Evolutionary conservation across 2,888 invertebrate genomes (phyloP).

Genomic region (Cataglyphis albicans): DNA sequence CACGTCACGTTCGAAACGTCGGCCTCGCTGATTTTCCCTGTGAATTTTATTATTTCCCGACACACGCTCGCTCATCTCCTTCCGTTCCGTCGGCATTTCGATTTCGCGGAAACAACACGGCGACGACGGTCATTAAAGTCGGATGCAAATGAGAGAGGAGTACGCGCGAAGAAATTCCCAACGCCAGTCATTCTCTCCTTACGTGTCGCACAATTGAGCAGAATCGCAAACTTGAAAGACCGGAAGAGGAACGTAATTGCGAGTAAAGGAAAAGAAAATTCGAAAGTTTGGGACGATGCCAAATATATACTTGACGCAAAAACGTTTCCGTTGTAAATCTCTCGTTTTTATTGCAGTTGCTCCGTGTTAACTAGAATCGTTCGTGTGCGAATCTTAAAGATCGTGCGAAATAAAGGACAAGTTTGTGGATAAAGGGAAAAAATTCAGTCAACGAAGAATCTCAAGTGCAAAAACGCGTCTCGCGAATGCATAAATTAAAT

Average conservation of each 20-base stretch:
- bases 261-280: background rate
- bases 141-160: conserved; percentile 68
- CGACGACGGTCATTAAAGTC: conserved; percentile 67
- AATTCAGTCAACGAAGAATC: background rate
- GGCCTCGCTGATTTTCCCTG: conserved; percentile 72
- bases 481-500: background rate
- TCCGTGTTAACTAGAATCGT: background rate
- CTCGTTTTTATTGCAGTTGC: background rate
- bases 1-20: conserved; percentile 80
- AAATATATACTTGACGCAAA: background rate
- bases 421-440: background rate
- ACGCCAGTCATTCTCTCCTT: conserved; percentile 3
- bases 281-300: background rate
- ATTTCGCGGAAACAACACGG: conserved; percentile 65
- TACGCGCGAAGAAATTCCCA: conserved; percentile 39
- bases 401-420: background rate
- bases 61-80: background rate
- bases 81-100: conserved; percentile 50
- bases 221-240: background rate
- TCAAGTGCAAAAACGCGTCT: background rate
- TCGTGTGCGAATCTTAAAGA: background rate
- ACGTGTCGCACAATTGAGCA: background rate
- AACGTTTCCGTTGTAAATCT: background rate
- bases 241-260: background rate
- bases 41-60: conserved; percentile 71